Evolutionary conservation across 2,888 invertebrate species (phyloP), one percentile per base, ranked within the genome.

Genomic region (Drosophila birchii): DNA sequence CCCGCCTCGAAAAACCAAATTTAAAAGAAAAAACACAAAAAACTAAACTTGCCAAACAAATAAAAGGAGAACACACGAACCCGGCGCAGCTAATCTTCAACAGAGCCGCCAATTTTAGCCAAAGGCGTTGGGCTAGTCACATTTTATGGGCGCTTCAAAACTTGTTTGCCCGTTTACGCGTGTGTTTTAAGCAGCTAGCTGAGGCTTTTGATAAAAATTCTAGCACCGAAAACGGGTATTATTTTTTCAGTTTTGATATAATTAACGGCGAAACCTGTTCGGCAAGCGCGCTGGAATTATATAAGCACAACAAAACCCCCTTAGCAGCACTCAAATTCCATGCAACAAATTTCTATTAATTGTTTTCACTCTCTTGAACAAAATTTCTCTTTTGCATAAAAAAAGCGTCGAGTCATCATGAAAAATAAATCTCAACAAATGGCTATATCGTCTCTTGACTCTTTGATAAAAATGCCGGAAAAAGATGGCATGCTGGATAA

Each of bases 121-220:
- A 14, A 26, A 57, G 49, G 39, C 38, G 43, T 67, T 62, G 73
- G 54, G 44, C 67, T 51, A 73, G 73, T 73, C 74, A 67, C 74
- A 73, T 73, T 73, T 73, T 74, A 67, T 73, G 73, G 64, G 45
- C 64, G 45, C 51, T 41, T 41, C 55, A 53, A 86, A 83, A 83
- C 83, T 86, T 80, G 80, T 81, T 83, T 80, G 58, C 45, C 57
- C 43, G 54, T 43, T 45, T 51, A 44, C 47, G 67, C 67, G 57
- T 63, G 64, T 47, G 39, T 51, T 74, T 74, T 47, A 58, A 57
- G 53, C 55, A 43, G 32, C 14, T 49, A 12, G 7, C 14, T 51
- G 20, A n/a, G n/a, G 53, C 71, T 49, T 57, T 54, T 73, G 73
- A 73, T 73, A 59, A 73, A 73, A 74, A 74, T 73, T 73, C 73